These are phyloP conservation scores for Bicyclus anynana DNA, from an alignment of 1,140 invertebrate species.

Conservation along the genomic window DNA sequence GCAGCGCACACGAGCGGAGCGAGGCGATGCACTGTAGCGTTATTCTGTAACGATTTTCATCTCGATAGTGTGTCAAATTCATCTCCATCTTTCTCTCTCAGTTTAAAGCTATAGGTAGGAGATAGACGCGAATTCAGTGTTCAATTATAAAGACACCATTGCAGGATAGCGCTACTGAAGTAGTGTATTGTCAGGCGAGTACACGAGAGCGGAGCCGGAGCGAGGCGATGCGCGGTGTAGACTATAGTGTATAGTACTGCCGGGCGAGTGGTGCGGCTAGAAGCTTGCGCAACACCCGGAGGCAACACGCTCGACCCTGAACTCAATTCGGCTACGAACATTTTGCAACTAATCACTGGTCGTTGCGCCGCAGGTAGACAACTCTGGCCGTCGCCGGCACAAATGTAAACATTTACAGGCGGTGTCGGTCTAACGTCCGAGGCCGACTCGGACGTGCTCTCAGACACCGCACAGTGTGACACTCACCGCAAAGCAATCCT, in stretches of 20 bases:
- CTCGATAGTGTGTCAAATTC: no score
- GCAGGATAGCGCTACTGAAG: no score
- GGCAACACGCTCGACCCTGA: slow-evolving; percentile 67
- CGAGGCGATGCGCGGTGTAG: background rate
- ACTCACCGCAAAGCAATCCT: slow-evolving; percentile 45
- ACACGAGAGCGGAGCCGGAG: background rate
- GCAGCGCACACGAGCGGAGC: background rate
- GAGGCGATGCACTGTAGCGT: background rate
- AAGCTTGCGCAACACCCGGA: slow-evolving; percentile 68
- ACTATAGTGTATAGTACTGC: slow-evolving; percentile 25
- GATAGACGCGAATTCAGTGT: no score
- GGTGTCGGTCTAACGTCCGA: slow-evolving; percentile 56
- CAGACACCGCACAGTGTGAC: slow-evolving; percentile 31
- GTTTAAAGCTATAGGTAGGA: no score
- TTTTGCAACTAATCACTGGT: slow-evolving; percentile 73
- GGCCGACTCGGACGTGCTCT: slow-evolving; percentile 62
- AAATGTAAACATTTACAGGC: slow-evolving; percentile 77
- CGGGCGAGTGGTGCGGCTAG: slow-evolving; percentile 35
- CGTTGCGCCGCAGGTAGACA: slow-evolving; percentile 48
- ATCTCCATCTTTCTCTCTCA: no score
- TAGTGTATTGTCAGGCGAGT: no score
- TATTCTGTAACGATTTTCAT: no score
- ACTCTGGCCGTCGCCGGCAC: slow-evolving; percentile 46
- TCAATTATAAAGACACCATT: no score
- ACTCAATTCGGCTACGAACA: slow-evolving; percentile 70